These are phyloP conservation scores for Rhinella marina DNA, from an alignment of 2,797 vertebrate species.

Conservation along the genomic window DNA sequence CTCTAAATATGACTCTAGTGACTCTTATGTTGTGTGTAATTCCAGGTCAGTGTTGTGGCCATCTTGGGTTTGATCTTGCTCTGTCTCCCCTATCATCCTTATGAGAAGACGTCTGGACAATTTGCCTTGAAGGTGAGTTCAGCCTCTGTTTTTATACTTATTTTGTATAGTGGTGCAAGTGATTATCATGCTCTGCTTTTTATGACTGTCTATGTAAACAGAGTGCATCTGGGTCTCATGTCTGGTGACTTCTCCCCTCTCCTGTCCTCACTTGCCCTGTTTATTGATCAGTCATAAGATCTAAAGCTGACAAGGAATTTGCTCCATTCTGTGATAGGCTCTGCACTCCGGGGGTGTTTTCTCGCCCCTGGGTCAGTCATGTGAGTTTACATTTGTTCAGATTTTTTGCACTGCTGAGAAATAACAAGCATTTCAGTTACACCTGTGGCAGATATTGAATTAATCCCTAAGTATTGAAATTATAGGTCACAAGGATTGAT, in stretches of 20 bases:
- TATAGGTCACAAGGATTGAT: no score
- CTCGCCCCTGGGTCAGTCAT: constrained; percentile 57
- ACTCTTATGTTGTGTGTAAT: background rate
- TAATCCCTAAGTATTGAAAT: no score
- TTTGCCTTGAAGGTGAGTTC: constrained; percentile 88
- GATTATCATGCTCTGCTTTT: background rate
- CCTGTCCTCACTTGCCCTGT: constrained; percentile 21
- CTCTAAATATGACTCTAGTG: background rate
- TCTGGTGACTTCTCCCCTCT: background rate
- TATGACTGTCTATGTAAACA: background rate
- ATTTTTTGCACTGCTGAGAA: background rate
- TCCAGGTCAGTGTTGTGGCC: constrained; percentile 87
- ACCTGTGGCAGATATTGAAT: background rate
- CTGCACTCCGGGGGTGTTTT: constrained; percentile 13
- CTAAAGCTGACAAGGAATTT: constrained; percentile 32
- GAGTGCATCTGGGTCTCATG: background rate
- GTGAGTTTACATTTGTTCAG: constrained; percentile 44
- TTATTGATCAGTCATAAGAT: constrained; percentile 28
- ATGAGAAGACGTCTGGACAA: constrained; percentile 86
- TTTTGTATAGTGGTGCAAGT: background rate
- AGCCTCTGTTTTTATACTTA: no score
- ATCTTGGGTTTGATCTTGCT: constrained; percentile 89
- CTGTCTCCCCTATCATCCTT: constrained; percentile 85
- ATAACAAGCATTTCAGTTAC: background rate
- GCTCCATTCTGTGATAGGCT: constrained; percentile 16